Evolutionary conservation across 2,888 invertebrate genomes (phyloP).

Genomic region (Xestia rhomboidea): DNA sequence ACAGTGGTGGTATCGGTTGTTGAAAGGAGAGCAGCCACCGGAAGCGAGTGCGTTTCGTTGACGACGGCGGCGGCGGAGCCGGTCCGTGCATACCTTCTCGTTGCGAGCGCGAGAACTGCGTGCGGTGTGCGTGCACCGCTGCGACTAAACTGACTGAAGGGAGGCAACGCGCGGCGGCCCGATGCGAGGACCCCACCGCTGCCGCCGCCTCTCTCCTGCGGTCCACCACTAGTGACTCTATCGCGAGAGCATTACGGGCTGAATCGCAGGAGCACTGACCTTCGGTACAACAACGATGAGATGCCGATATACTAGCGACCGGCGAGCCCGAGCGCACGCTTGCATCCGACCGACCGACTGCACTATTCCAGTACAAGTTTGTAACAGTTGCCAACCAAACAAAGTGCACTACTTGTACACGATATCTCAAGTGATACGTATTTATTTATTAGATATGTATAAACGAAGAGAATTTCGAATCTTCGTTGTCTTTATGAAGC

Average conservation of each 20-base stretch:
- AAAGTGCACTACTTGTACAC: constrained; percentile 44
- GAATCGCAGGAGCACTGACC: constrained; percentile 88
- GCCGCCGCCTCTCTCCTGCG: constrained; percentile 84
- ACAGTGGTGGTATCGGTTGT: constrained; percentile 59
- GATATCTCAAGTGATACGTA: constrained; percentile 22
- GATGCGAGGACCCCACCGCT: constrained; percentile 87
- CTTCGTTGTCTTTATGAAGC: not conserved
- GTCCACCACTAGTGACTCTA: constrained; percentile 86
- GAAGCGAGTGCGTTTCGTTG: constrained; percentile 82
- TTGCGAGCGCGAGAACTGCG: constrained; percentile 90
- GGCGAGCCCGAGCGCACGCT: constrained; percentile 75
- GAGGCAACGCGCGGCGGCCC: constrained; percentile 80
- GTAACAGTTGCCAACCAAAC: constrained; percentile 64
- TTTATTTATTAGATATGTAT: constrained; percentile 20
- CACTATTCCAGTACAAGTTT: constrained; percentile 74
- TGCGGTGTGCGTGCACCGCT: constrained; percentile 91
- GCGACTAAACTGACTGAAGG: constrained; percentile 87
- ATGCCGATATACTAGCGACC: constrained; percentile 71
- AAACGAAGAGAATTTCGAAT: not conserved
- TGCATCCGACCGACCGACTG: constrained; percentile 78
- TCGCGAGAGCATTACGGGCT: constrained; percentile 86
- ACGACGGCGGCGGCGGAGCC: constrained; percentile 69
- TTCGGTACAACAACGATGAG: constrained; percentile 78
- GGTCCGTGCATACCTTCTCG: constrained; percentile 87
- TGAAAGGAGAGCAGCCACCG: constrained; percentile 85